Evolutionary conservation across 2,888 invertebrate genomes (phyloP).

Genomic region (Philereme vetulata): DNA sequence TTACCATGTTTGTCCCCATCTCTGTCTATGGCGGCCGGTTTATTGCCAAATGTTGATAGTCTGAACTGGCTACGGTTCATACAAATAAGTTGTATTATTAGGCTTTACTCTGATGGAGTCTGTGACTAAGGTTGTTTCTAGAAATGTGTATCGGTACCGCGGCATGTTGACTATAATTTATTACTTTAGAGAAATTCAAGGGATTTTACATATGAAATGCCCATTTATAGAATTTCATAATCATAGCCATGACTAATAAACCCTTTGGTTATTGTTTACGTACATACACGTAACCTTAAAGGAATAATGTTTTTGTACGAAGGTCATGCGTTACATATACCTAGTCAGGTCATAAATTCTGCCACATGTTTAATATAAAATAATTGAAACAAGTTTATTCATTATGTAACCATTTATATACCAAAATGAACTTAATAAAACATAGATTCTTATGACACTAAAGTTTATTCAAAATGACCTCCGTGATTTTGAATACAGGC

Average conservation of each 20-base stretch:
- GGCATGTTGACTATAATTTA: slow-evolving; percentile 42
- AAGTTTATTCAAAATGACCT: too few species aligned
- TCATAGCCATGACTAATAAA: slow-evolving; percentile 17
- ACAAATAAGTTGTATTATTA: neutral
- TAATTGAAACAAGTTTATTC: too few species aligned
- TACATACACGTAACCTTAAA: too few species aligned
- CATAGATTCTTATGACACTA: too few species aligned
- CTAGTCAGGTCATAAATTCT: too few species aligned
- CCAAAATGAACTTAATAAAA: too few species aligned
- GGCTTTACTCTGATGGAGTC: slow-evolving; percentile 10
- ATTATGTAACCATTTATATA: too few species aligned
- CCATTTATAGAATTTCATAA: slow-evolving; percentile 34
- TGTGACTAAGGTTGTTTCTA: slow-evolving; percentile 39
- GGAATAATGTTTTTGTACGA: too few species aligned
- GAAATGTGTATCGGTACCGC: slow-evolving; percentile 37
- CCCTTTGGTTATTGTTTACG: neutral
- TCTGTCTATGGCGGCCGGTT: neutral
- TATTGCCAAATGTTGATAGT: neutral
- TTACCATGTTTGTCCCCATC: too few species aligned
- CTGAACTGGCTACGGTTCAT: slow-evolving; percentile 1
- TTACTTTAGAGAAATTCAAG: slow-evolving; percentile 33
- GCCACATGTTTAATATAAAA: too few species aligned
- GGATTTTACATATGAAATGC: slow-evolving; percentile 36
- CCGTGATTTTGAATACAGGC: too few species aligned
- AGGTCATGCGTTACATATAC: too few species aligned